Evolutionary conservation across 2,797 vertebrate species (phyloP).

Genomic region (Jordanella pulchra): DNA sequence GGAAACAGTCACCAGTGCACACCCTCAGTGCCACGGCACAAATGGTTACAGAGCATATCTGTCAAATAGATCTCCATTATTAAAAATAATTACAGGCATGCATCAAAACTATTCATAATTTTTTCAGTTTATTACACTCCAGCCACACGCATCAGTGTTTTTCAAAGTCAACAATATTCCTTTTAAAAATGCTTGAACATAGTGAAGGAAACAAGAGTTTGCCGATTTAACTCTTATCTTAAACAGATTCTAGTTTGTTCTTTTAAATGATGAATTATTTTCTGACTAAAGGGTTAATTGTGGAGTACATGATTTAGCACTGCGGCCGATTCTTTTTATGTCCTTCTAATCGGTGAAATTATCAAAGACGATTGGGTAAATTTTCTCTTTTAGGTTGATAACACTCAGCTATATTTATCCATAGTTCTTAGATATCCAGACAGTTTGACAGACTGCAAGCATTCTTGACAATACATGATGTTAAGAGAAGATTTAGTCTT

Average conservation of each 20-base stretch:
- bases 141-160: not conserved
- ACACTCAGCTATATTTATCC: too few relatives aligned
- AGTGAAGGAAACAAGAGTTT: not conserved
- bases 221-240: not conserved
- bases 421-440: too few relatives aligned
- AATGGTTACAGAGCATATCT: slow-evolving; percentile 39
- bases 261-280: not conserved
- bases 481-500: too few relatives aligned
- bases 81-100: slow-evolving; percentile 4
- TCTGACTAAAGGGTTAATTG: not conserved
- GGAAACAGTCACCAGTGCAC: slow-evolving; percentile 53
- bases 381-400: too few relatives aligned
- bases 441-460: too few relatives aligned
- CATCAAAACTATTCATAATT: slow-evolving; percentile 1
- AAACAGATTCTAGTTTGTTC: too few relatives aligned
- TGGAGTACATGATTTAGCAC: not conserved
- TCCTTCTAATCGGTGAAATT: too few relatives aligned
- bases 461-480: too few relatives aligned
- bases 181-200: not conserved
- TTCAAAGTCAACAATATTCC: not conserved
- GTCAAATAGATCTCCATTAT: slow-evolving; percentile 28
- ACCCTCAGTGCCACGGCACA: slow-evolving; percentile 37
- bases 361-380: too few relatives aligned
- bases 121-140: not conserved
- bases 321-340: not conserved